Conservation (phyloP, 2,888 invertebrate genomes). For the Drosophila tripunctata region DNA sequence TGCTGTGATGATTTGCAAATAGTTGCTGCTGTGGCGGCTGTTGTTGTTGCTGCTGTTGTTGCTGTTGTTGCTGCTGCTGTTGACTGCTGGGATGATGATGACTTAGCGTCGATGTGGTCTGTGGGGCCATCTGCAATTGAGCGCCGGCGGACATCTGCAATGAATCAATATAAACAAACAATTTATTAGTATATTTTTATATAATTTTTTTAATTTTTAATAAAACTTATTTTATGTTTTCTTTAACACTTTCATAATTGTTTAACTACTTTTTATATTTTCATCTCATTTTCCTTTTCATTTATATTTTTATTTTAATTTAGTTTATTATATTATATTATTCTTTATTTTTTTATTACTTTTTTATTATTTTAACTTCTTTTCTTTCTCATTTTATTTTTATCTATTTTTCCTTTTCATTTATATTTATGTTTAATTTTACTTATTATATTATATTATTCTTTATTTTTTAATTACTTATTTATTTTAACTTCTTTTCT, state of each 20-base stretch:
- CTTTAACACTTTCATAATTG: no score
- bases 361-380: no score
- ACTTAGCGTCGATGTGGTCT: constrained; percentile 88
- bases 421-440: no score
- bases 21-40: constrained; percentile 61
- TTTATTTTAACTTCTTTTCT: no score
- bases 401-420: no score
- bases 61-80: constrained; percentile 76
- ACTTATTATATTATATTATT: no score
- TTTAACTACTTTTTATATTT: background rate
- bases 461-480: no score
- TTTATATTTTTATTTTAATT: no score
- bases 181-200: constrained; percentile 5
- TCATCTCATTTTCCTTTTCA: no score
- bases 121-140: constrained; percentile 98
- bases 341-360: no score
- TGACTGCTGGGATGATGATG: constrained; percentile 82
- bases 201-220: background rate
- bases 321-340: no score
- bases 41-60: constrained; percentile 61
- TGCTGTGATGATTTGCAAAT: constrained; percentile 68
- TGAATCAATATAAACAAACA: constrained; percentile 14
- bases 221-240: background rate
- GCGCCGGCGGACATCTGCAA: constrained; percentile 97
- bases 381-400: no score